Conservation (phyloP, 2,797 vertebrate species). For the Tokudaia tokunoshimensis region DNA sequence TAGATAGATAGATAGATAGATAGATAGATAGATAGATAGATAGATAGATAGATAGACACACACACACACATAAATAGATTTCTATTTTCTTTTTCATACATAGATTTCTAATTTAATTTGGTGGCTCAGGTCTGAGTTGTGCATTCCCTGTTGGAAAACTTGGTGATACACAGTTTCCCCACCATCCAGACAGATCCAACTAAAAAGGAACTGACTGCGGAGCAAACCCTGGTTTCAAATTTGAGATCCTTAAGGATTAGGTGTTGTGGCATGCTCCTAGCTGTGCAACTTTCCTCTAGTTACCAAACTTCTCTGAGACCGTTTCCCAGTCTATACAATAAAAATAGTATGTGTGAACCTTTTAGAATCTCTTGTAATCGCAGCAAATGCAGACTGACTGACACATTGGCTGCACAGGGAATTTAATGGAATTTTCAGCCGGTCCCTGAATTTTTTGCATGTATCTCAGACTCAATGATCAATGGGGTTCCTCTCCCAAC, state of each 20-base stretch:
- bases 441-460: background rate
- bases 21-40: too few species aligned
- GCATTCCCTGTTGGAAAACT: background rate
- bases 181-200: background rate
- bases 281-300: background rate
- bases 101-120: constrained; percentile 15
- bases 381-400: background rate
- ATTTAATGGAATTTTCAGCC: background rate
- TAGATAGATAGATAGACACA: too few species aligned
- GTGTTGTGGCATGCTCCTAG: background rate
- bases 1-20: too few species aligned
- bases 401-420: background rate
- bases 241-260: background rate
- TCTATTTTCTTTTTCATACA: background rate
- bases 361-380: background rate
- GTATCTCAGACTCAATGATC: background rate
- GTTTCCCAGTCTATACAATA: background rate
- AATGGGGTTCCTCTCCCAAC: background rate
- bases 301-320: background rate
- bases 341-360: background rate
- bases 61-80: background rate
- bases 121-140: background rate
- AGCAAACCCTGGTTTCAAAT: background rate
- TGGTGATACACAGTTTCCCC: background rate
- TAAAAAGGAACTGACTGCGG: background rate